Base-by-base conservation (phyloP, 2,797 vertebrate genomes). In the Mus spretus region DNA sequence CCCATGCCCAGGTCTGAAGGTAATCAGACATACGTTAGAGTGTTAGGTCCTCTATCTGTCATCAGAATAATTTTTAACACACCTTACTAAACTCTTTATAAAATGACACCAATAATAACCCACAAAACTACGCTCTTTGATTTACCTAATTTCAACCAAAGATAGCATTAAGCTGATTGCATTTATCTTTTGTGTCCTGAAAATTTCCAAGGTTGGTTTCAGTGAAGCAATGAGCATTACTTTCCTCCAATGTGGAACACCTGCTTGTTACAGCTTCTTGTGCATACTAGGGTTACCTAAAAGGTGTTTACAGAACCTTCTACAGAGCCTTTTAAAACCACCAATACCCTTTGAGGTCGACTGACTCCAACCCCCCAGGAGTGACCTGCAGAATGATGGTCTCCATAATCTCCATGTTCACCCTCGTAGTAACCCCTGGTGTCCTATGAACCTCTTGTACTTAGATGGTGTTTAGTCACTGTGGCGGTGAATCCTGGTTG, bases 91-190 rank as follows among this genome's bases (percentile, higher is more conserved):
- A 96, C 92, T 90, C 59, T 96, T 96, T 87, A 78, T 81, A 93
- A 93, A 79, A 92, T 78, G 57, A 92, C 82, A 85, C 88, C 61
- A 91, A 95, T 67, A 86, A 93, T 90, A 97, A 96, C 57, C 78
- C 92, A 26, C 17, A 94, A 87, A 96, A 63, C n/a, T 34, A 80
- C 1, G 4, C 26, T 44, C 31, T 82, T 87, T 63, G 34, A 88
- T 90, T 81, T 93, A 78, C 70, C 91, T 67, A 83, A 90, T 94
- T 96, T 77, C 61, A 57, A 59, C 83, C 79, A 91, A 78, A 95
- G 93, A 95, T 55, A 93, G 89, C 77, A 83, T 82, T 89, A 17
- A 84, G 31, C 61, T 95, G 59, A 89, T 28, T 67, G 47, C 44
- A 80, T 75, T 26, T 78, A 31, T 88, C 75, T 95, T 77, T 85